Conservation (phyloP, 2,888 invertebrate genomes). For the Saturnia japonica region DNA sequence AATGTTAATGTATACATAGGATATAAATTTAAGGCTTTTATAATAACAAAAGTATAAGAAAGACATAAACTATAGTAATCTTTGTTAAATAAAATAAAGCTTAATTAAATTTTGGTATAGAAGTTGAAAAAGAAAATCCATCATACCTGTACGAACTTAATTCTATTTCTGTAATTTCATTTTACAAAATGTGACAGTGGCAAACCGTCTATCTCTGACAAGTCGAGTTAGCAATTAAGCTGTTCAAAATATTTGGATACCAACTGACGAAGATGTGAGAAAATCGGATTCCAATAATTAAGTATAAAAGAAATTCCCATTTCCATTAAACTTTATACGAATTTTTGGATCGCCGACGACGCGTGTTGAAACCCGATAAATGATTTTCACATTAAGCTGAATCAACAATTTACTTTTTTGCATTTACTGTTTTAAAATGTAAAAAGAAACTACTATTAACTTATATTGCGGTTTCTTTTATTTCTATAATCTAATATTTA, state of each 20-base stretch:
- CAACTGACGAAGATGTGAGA: constrained; percentile 5
- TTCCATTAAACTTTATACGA: constrained; percentile 9
- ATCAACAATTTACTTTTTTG: constrained; percentile 3
- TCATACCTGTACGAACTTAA: not conserved
- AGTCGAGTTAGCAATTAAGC: constrained; percentile 7
- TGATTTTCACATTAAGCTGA: constrained; percentile 7
- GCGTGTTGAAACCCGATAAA: not conserved
- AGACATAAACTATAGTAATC: not conserved
- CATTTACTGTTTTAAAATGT: constrained; percentile 5
- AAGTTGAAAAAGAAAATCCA: not conserved
- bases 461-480: not conserved
- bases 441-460: not conserved
- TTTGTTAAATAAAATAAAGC: not conserved
- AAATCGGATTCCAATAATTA: constrained; percentile 17
- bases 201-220: constrained; percentile 4
- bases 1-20: too few species aligned
- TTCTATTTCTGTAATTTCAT: not conserved
- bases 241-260: constrained; percentile 13
- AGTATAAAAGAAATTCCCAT: constrained; percentile 13
- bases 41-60: not conserved
- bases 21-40: not conserved
- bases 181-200: not conserved
- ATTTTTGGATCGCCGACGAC: not conserved
- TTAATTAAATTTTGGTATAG: not conserved
- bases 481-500: not conserved